Conservation (phyloP, 2,888 invertebrate genomes). For the Pantelozetes paolii region DNA sequence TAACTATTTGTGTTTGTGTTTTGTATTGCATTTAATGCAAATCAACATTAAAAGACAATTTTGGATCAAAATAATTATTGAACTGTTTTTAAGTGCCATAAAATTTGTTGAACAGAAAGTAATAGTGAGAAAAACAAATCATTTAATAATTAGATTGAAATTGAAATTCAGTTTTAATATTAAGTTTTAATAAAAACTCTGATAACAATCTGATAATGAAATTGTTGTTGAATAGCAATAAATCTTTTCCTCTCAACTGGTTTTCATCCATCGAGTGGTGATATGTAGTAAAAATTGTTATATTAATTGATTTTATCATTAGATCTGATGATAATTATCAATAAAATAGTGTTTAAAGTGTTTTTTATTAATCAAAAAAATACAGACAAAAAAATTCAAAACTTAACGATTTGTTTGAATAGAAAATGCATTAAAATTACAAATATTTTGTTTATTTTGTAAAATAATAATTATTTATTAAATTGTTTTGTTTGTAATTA, state of each 20-base stretch:
- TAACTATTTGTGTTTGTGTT: not conserved
- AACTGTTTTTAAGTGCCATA: slow-evolving; percentile 28
- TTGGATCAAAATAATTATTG: not conserved
- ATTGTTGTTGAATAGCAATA: slow-evolving; percentile 5
- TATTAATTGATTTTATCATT: not conserved
- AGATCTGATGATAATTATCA: too few species aligned
- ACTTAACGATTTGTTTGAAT: too few species aligned
- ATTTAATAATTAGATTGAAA: not conserved
- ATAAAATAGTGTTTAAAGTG: too few species aligned
- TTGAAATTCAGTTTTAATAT: not conserved
- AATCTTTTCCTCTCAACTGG: not conserved
- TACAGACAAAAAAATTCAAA: too few species aligned
- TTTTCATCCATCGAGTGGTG: slow-evolving; percentile 13
- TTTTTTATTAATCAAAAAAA: too few species aligned
- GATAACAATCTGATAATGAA: not conserved
- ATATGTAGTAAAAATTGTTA: slow-evolving; percentile 19
- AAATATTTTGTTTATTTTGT: too few species aligned
- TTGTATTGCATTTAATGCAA: slow-evolving; percentile 18
- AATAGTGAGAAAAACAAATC: slow-evolving; percentile 20
- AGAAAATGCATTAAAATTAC: too few species aligned
- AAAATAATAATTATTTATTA: too few species aligned
- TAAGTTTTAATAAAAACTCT: not conserved
- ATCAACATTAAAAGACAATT: not conserved
- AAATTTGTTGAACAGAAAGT: slow-evolving; percentile 22
- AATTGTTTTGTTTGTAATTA: too few species aligned